Evolutionary conservation across 2,113 vertebrate genomes (phyloP), one percentile per base, ranked within the genome.

Genomic region (Vulpes vulpes): DNA sequence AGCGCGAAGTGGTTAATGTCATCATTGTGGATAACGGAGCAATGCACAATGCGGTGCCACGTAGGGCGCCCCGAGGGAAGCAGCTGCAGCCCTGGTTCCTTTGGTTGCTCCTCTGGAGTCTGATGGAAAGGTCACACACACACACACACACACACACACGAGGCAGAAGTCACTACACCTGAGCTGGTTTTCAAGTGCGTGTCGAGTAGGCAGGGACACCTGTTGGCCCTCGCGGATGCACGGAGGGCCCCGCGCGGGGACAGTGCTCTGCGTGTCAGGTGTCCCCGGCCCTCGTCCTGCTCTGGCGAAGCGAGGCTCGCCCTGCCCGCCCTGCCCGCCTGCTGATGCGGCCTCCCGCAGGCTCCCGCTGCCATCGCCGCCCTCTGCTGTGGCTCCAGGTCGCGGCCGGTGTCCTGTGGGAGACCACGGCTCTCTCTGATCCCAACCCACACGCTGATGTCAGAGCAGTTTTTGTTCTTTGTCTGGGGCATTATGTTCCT

Each of bases 381-480:
- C 87, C 67, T 51, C 25, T 71, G 65, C 2, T 30, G 71, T 79
- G 89, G 93, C 71, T 82, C 80, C 69, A 49, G 60, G 67, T 86
- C 38, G n/a, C 35, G 11, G 23, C 25, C 65, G 53, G 35, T 17
- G 14, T 38, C 83, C 19, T 19, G 4, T 19, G 38, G 30, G 55
- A 74, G 67, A 91, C 86, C 88, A 17, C 15, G 67, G 20, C 79
- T 87, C 92, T 93, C 87, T 86, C 89, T 79, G 16, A 69, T 89
- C 62, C 69, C 69, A 78, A 1, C 87, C 95, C 91, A 96, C 87
- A 80, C 55, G 53, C n/a, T 84, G 93, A 67, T 90, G 88, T 85
- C 80, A 60, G 22, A 55, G 38, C 69, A 38, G 67, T 95, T 49
- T 79, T 85, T 83, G 83, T 83, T 83, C 78, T 67, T 94, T 73